A percentile compares a stretch with the other conserved stretches of the same genome.
Conservation (phyloP, 2,113 vertebrate genomes). For the Xiphorhynchus elegans region DNA sequence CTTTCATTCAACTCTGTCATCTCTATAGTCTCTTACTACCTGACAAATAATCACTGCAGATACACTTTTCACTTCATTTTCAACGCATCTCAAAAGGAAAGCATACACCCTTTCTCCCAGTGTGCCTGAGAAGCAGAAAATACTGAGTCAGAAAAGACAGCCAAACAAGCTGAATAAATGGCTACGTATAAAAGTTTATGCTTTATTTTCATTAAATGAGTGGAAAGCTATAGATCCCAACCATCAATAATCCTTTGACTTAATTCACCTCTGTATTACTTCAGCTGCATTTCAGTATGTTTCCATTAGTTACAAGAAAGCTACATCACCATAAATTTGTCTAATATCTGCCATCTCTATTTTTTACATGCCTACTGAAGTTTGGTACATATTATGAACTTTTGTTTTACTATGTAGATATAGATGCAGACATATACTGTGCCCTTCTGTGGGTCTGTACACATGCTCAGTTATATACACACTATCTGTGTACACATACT, state of each 20-base stretch:
- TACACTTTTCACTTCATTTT: slow-evolving; percentile 36
- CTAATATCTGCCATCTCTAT: not conserved
- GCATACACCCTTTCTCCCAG: not conserved
- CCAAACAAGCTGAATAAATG: not conserved
- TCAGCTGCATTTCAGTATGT: not conserved
- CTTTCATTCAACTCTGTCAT: slow-evolving; percentile 28
- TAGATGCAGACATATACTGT: not conserved
- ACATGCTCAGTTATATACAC: not conserved
- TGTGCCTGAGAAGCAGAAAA: not conserved
- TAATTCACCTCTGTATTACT: not conserved
- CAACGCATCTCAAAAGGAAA: not conserved
- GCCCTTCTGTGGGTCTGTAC: not conserved
- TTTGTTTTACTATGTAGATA: not conserved
- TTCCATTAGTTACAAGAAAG: not conserved
- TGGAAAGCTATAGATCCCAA: not conserved
- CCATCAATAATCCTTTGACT: not conserved
- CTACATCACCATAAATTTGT: not conserved
- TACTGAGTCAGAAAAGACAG: not conserved
- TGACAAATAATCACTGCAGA: slow-evolving; percentile 24
- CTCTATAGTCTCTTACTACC: not conserved
- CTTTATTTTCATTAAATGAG: not conserved
- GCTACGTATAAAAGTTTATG: not conserved
- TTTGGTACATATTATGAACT: not conserved
- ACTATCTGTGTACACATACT: not conserved
- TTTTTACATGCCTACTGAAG: not conserved